A percentile compares a stretch with the other conserved stretches of the same genome.
These are phyloP conservation scores for Gastrophryne carolinensis DNA, from an alignment of 2,797 vertebrate genomes.

Conservation along the genomic window DNA sequence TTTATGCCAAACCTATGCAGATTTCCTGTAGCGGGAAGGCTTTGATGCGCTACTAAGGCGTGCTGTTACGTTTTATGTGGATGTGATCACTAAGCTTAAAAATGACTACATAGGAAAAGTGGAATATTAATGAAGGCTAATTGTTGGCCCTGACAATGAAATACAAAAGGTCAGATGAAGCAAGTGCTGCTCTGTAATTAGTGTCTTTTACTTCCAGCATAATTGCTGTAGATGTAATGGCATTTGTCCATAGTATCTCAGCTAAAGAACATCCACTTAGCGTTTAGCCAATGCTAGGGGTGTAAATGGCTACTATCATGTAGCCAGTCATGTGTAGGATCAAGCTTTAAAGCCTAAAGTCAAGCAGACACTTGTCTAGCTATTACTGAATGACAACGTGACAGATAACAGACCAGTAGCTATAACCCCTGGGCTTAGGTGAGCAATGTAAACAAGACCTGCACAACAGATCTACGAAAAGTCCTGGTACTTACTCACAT, in stretches of 20 bases:
- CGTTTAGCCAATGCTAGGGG: slow-evolving; percentile 17
- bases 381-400: background rate
- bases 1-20: slow-evolving; percentile 69
- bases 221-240: slow-evolving; percentile 69
- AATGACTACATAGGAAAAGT: slow-evolving; percentile 82
- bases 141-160: slow-evolving; percentile 77
- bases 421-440: background rate
- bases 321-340: background rate
- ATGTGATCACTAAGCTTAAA: slow-evolving; percentile 69
- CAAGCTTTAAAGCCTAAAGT: background rate
- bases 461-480: background rate
- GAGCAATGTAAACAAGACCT: background rate
- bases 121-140: slow-evolving; percentile 90
- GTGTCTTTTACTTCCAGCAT: slow-evolving; percentile 65
- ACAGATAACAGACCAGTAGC: background rate
- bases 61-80: slow-evolving; percentile 60
- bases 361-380: background rate
- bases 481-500: too few relatives aligned
- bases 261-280: slow-evolving; percentile 56
- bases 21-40: slow-evolving; percentile 62
- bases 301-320: slow-evolving; percentile 17
- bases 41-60: slow-evolving; percentile 65
- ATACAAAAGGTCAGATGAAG: slow-evolving; percentile 67
- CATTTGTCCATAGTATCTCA: slow-evolving; percentile 58
- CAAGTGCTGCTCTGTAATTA: slow-evolving; percentile 68